These are phyloP conservation scores for Mythimna vitellina DNA, from an alignment of 2,888 invertebrate species.

Conservation along the genomic window DNA sequence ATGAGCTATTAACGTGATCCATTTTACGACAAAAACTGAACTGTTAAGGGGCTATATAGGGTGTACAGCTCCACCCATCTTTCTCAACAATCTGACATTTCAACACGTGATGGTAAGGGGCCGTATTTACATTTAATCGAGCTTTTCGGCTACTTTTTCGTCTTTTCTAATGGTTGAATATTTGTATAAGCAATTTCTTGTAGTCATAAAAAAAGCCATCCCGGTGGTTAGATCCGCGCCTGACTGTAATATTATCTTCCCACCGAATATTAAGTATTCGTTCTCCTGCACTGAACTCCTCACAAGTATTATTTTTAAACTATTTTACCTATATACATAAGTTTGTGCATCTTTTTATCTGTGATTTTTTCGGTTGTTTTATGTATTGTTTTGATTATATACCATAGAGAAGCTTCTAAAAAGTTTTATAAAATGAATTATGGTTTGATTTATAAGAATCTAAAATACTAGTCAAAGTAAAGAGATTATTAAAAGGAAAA, in stretches of 20 bases:
- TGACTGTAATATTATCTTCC: constrained; percentile 52
- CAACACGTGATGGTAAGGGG: too few relatives aligned
- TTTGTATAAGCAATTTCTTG: background rate
- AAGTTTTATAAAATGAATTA: constrained; percentile 17
- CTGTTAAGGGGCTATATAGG: too few relatives aligned
- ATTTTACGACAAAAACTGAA: too few relatives aligned
- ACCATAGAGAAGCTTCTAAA: constrained; percentile 13
- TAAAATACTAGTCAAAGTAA: constrained; percentile 53
- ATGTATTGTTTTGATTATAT: constrained; percentile 24
- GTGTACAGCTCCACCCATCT: too few relatives aligned
- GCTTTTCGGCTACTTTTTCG: background rate
- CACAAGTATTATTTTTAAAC: constrained; percentile 55
- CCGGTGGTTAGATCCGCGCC: constrained; percentile 24
- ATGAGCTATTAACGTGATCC: too few relatives aligned
- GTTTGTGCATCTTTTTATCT: constrained; percentile 52
- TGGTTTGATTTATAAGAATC: constrained; percentile 36
- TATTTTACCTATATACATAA: constrained; percentile 26
- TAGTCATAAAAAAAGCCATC: constrained; percentile 14
- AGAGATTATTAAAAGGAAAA: constrained; percentile 33
- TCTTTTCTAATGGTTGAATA: too few relatives aligned
- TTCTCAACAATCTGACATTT: too few relatives aligned
- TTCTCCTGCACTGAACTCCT: constrained; percentile 46
- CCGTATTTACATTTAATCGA: background rate
- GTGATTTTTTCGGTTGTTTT: constrained; percentile 61
- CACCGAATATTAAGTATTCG: constrained; percentile 52